Conservation (phyloP, 2,888 invertebrate species). For the Polydrusus tereticollis region DNA sequence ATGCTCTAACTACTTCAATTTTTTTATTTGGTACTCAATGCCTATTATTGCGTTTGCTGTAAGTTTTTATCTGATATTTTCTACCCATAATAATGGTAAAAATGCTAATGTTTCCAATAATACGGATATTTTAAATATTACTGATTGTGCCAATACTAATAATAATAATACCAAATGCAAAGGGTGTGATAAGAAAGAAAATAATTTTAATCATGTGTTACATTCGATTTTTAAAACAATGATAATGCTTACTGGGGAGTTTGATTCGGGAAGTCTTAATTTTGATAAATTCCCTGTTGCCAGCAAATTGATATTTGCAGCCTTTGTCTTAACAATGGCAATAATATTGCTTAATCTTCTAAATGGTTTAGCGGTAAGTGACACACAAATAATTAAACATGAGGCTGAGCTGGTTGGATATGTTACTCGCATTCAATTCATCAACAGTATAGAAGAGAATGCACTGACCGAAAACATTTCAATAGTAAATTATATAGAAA, state of each 20-base stretch:
- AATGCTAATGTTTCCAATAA: slow-evolving; percentile 60
- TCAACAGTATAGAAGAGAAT: slow-evolving; percentile 82
- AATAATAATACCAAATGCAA: too few species aligned
- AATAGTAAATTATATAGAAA: slow-evolving; percentile 56
- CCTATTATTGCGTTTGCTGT: slow-evolving; percentile 85
- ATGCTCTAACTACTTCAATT: slow-evolving; percentile 83
- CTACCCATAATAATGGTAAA: slow-evolving; percentile 52
- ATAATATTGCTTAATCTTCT: slow-evolving; percentile 86
- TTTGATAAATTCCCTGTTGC: slow-evolving; percentile 77
- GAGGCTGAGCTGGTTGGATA: slow-evolving; percentile 85
- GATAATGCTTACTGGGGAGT: slow-evolving; percentile 89
- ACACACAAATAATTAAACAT: slow-evolving; percentile 82
- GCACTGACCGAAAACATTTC: slow-evolving; percentile 74
- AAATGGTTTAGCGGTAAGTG: slow-evolving; percentile 88
- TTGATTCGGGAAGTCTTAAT: slow-evolving; percentile 82
- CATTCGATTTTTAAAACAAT: slow-evolving; percentile 84
- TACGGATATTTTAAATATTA: too few species aligned
- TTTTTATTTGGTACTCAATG: slow-evolving; percentile 83
- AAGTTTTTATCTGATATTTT: slow-evolving; percentile 83
- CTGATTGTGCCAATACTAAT: too few species aligned
- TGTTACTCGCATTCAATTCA: slow-evolving; percentile 77
- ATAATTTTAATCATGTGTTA: slow-evolving; percentile 75
- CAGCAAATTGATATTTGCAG: slow-evolving; percentile 81
- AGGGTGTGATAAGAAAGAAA: too few species aligned
- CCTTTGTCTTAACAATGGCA: slow-evolving; percentile 86